Evolutionary conservation across 2,797 vertebrate genomes (phyloP).

Genomic region (Sarcoramphus papa): DNA sequence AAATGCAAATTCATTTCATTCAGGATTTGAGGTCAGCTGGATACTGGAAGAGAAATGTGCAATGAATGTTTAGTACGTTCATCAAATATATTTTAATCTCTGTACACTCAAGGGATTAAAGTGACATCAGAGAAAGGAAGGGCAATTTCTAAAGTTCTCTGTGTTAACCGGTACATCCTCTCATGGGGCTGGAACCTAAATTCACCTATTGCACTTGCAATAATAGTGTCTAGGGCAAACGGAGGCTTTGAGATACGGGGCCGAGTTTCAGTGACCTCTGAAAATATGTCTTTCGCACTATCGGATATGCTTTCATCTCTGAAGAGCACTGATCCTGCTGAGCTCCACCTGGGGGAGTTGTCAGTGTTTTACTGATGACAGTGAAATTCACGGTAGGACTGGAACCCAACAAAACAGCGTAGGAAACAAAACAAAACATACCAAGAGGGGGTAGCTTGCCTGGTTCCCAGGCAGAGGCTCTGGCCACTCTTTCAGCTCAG

Average conservation of each 20-base stretch:
- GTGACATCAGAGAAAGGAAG: background rate
- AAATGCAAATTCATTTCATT: slow-evolving; percentile 43
- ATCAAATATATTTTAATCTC: slow-evolving; percentile 21
- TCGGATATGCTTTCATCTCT: background rate
- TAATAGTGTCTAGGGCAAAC: background rate
- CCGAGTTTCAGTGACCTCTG: background rate
- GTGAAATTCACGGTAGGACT: background rate
- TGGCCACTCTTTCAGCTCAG: background rate
- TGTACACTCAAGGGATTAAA: background rate
- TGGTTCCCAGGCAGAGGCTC: background rate
- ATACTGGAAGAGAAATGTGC: background rate
- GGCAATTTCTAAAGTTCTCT: slow-evolving; percentile 12
- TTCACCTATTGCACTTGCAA: background rate
- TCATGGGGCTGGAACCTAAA: background rate
- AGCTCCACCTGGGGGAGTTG: background rate
- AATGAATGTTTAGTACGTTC: background rate
- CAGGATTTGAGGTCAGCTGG: slow-evolving; percentile 31
- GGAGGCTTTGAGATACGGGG: background rate
- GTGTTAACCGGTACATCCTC: background rate
- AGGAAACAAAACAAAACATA: background rate
- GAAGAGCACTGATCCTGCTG: background rate
- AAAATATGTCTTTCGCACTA: background rate
- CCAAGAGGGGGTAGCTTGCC: background rate
- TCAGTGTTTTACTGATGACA: background rate
- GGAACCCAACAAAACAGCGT: background rate